Conservation (phyloP, 2,113 vertebrate species). For the Dicrurus megarhynchus region DNA sequence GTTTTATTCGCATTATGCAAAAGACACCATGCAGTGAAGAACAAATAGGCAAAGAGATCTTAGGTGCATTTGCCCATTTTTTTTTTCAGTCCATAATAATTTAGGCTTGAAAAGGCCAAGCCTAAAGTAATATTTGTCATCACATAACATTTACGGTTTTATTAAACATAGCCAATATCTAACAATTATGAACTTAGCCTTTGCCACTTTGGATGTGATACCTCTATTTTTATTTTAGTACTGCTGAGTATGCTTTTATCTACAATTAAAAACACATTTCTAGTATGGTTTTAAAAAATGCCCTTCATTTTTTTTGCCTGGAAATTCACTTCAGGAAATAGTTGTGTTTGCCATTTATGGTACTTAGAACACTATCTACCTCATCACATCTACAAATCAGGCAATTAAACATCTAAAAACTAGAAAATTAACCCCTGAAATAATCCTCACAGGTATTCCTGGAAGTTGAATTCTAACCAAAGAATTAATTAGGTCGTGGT, state of each 20-base stretch:
- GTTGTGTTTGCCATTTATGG: background rate
- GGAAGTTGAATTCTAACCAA: background rate
- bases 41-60: background rate
- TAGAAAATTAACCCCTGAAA: constrained; percentile 8
- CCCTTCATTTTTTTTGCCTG: background rate
- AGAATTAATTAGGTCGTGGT: background rate
- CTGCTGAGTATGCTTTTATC: constrained; percentile 10
- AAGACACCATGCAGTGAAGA: accelerated
- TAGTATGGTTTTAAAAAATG: background rate
- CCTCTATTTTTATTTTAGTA: background rate
- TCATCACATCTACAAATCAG: constrained; percentile 21
- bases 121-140: background rate
- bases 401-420: constrained; percentile 15
- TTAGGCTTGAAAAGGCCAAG: background rate
- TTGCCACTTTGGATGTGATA: background rate
- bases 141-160: background rate
- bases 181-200: background rate
- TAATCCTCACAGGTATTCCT: constrained; percentile 28
- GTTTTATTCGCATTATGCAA: background rate
- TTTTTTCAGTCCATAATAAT: background rate
- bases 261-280: background rate
- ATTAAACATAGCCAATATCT: background rate
- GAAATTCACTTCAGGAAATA: constrained; percentile 16
- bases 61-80: background rate
- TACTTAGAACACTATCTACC: background rate